Evolutionary conservation across 1,140 invertebrate species (phyloP).

Genomic region (Chrysomallon squamiferum): DNA sequence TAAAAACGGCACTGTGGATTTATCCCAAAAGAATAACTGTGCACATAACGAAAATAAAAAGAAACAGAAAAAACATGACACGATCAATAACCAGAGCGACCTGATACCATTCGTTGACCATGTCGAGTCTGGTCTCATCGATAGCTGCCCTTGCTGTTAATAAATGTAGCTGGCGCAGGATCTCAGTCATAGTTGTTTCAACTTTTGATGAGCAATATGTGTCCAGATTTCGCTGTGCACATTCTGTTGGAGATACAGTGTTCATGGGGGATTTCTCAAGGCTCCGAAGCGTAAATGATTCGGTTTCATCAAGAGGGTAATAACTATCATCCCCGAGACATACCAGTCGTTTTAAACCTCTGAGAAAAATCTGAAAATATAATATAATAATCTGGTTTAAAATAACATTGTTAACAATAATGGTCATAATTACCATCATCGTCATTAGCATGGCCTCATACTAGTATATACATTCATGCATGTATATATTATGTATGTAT

Average conservation of each 20-base stretch:
- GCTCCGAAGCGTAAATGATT: slow-evolving; percentile 40
- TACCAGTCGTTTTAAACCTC: slow-evolving; percentile 38
- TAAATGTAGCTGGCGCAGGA: slow-evolving; percentile 33
- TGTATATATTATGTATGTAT: no score
- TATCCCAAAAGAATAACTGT: slow-evolving; percentile 40
- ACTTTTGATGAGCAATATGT: slow-evolving; percentile 21
- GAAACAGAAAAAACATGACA: slow-evolving; percentile 41
- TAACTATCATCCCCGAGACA: slow-evolving; percentile 47
- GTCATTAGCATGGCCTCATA: no score
- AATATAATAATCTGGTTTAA: no score
- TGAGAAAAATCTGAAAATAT: slow-evolving; percentile 38
- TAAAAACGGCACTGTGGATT: no score
- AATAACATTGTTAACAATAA: no score
- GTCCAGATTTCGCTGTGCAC: neutral
- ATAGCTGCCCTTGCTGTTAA: slow-evolving; percentile 25
- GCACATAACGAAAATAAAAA: slow-evolving; percentile 40
- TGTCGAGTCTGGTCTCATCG: slow-evolving; percentile 33
- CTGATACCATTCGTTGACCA: slow-evolving; percentile 50
- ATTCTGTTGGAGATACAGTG: slow-evolving; percentile 18
- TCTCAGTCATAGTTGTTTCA: slow-evolving; percentile 41
- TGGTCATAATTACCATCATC: no score
- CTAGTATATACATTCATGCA: no score
- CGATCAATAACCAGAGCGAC: slow-evolving; percentile 50
- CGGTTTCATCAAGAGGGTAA: slow-evolving; percentile 41
- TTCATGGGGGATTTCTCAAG: slow-evolving; percentile 35